Evolutionary conservation across 2,113 vertebrate genomes (phyloP).

Genomic region (Peromyscus californicus): DNA sequence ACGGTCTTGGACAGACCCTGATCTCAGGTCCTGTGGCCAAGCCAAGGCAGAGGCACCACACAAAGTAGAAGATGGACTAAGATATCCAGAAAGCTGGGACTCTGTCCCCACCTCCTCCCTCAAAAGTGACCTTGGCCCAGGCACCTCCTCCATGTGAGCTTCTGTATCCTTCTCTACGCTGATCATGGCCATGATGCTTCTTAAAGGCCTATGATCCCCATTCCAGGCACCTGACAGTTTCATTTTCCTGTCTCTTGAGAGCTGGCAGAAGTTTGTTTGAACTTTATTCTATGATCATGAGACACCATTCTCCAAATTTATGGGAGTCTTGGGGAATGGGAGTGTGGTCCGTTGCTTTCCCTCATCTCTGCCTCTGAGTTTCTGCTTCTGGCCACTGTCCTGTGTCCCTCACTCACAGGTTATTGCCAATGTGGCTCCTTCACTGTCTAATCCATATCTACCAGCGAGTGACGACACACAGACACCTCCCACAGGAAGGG

Average conservation of each 20-base stretch:
- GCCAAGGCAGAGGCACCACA: conserved; percentile 40
- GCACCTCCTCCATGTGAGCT: background rate
- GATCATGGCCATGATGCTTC: background rate
- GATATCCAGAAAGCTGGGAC: background rate
- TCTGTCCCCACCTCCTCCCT: background rate
- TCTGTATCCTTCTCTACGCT: background rate
- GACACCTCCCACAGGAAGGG: background rate
- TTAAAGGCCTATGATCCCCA: background rate
- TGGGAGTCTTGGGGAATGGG: background rate
- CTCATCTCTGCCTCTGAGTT: background rate
- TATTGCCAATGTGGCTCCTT: background rate
- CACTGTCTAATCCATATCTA: background rate
- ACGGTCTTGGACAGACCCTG: conserved; percentile 37
- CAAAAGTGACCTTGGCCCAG: background rate
- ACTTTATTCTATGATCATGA: background rate
- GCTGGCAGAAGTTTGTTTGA: background rate
- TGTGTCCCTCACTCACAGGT: background rate
- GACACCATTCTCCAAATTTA: background rate
- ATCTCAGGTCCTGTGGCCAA: conserved; percentile 58
- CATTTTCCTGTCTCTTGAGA: background rate
- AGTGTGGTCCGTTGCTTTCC: background rate
- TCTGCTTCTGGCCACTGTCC: background rate
- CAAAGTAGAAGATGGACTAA: background rate
- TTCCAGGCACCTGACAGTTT: background rate
- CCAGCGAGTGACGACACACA: background rate